Evolutionary conservation across 2,797 vertebrate species (phyloP).

Genomic region (Characodon lateralis): DNA sequence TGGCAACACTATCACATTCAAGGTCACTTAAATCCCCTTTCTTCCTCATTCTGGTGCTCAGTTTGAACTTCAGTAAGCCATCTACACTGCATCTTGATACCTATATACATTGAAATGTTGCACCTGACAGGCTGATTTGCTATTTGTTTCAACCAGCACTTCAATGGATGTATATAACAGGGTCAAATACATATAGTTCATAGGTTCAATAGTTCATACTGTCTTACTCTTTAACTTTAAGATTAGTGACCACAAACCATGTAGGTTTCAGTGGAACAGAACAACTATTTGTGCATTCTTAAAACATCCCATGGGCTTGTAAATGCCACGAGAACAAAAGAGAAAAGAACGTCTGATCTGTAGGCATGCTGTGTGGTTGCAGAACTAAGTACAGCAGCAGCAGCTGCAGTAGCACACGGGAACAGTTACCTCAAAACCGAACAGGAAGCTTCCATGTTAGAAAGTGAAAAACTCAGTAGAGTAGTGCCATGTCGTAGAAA

Average conservation of each 20-base stretch:
- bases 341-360: not conserved
- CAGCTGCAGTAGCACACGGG: not conserved
- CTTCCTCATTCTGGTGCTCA: not conserved
- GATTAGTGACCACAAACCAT: not conserved
- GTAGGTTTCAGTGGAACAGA: constrained; percentile 11
- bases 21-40: not conserved
- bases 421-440: constrained; percentile 43
- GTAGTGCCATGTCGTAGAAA: not conserved
- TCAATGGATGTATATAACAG: not conserved
- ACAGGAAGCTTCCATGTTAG: constrained; percentile 27
- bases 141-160: not conserved
- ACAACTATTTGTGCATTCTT: not conserved
- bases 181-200: not conserved
- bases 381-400: constrained; percentile 4
- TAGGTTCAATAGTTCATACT: not conserved
- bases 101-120: not conserved
- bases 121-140: not conserved
- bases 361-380: constrained; percentile 31
- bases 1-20: not conserved
- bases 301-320: not conserved
- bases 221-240: not conserved
- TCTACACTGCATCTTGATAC: not conserved
- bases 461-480: constrained; percentile 31
- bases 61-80: not conserved
- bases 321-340: not conserved